These are phyloP conservation scores for Pelusios castaneus DNA, from an alignment of 2,113 vertebrate species.

Conservation along the genomic window DNA sequence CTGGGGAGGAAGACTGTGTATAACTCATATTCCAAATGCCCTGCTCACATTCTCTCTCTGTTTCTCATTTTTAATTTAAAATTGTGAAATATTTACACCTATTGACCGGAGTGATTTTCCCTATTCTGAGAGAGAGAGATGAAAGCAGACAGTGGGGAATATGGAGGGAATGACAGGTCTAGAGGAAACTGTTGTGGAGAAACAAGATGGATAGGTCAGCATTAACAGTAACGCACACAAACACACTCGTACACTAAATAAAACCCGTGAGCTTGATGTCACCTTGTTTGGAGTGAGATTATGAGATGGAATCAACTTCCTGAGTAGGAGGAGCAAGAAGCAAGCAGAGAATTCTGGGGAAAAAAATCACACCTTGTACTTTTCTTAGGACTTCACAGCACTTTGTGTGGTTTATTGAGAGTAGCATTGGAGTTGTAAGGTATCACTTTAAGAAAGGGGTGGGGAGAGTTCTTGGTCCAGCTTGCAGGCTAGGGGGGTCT, in stretches of 20 bases:
- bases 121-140: fast-evolving
- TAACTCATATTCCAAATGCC: slow-evolving; percentile 29
- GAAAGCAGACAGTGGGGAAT: not conserved
- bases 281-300: not conserved
- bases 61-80: slow-evolving; percentile 62
- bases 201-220: not conserved
- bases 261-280: not conserved
- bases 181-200: not conserved
- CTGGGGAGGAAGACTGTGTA: not conserved
- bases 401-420: not conserved
- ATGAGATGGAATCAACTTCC: not conserved
- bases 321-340: not conserved
- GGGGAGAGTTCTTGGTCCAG: not conserved
- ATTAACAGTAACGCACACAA: not conserved
- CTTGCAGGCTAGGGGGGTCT: not conserved
- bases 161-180: no score
- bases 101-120: not conserved
- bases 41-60: not conserved
- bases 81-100: slow-evolving; percentile 31
- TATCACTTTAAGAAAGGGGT: not conserved
- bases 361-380: not conserved
- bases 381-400: not conserved
- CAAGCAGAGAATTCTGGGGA: not conserved
- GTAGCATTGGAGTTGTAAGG: not conserved
- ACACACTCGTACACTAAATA: not conserved